Evolutionary conservation across 2,797 vertebrate genomes (phyloP), one percentile per base, ranked within the genome.

Genomic region (Serranus cabrilla): DNA sequence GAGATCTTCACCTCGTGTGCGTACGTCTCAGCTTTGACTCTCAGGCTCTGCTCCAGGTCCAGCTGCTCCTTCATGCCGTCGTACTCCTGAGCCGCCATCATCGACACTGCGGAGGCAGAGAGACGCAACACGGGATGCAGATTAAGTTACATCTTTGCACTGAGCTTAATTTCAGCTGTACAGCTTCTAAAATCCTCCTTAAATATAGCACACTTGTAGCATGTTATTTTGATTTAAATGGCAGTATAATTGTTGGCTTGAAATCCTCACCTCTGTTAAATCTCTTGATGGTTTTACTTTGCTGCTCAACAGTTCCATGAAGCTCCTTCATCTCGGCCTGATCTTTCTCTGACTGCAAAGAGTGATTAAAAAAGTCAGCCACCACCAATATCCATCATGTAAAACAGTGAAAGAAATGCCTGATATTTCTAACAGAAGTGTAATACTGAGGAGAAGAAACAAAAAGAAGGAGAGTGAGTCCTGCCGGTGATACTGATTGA

Each of bases 11-110:
- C 95, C 95, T 96, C 94, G 5, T 96, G 95, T 18, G 95, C 95
- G 16, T 91, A 96, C 12, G 89, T 91, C 87, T 96, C 95, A 3
- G 95, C 95, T 79, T 91, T 92, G 73, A 92, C 93, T 71, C 95
- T 84, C 23, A 96, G 91, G 79, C 66, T 94, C 86, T 94, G 94
- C 88, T 96, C 95, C 91, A 96, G 55, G 74, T 95, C 93, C 20
- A 96, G 92, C 87, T 95, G 93, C 3, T 95, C 95, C 89, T 92
- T 93, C 88, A 96, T 93, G 4, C 91, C 93, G 0, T 95, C 95
- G 43, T 92, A 96, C 90, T 96, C 95, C 76, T 94, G 90, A 18
- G 95, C 83, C 11, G 94, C 95, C 95, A 96, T 94, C 91, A 89
- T 77, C 25, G 95, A 96, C n/a, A 96, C 95, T 96, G 10, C 8